Evolutionary conservation across 2,797 vertebrate species (phyloP).

Genomic region (Megaceryle alcyon): DNA sequence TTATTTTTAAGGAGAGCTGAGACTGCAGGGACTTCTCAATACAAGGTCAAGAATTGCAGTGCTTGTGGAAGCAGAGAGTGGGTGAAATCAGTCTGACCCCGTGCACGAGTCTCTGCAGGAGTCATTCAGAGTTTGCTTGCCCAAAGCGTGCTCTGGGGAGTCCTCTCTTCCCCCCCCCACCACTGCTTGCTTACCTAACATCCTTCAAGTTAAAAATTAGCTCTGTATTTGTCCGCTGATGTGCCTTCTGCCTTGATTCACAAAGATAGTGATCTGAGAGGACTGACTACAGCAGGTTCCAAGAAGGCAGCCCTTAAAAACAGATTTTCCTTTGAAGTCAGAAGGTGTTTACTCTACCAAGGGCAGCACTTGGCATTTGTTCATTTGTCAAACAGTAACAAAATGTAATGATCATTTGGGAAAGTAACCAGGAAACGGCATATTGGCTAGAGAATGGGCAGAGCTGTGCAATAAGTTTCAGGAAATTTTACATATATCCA

Average conservation of each 20-base stretch:
- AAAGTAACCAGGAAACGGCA: background rate
- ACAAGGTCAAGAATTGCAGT: background rate
- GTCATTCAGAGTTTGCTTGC: background rate
- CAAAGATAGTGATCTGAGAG: background rate
- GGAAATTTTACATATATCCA: background rate
- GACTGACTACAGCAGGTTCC: background rate
- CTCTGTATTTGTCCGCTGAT: background rate
- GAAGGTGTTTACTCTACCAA: background rate
- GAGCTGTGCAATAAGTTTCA: background rate
- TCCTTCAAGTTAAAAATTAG: background rate
- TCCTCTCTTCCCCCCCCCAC: background rate
- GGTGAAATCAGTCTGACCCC: accelerated
- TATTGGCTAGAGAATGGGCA: background rate
- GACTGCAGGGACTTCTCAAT: background rate
- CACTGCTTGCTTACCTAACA: background rate
- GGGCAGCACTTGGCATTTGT: background rate
- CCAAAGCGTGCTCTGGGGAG: background rate
- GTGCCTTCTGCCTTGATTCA: background rate
- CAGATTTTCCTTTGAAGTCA: background rate
- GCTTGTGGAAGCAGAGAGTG: accelerated
- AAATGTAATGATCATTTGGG: background rate
- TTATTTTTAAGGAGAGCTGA: background rate
- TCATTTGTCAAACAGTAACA: background rate
- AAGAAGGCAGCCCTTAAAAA: background rate
- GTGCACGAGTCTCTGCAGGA: background rate